Evolutionary conservation across 2,888 invertebrate genomes (phyloP), one percentile per base, ranked within the genome.

Genomic region (Zonitis immaculata): DNA sequence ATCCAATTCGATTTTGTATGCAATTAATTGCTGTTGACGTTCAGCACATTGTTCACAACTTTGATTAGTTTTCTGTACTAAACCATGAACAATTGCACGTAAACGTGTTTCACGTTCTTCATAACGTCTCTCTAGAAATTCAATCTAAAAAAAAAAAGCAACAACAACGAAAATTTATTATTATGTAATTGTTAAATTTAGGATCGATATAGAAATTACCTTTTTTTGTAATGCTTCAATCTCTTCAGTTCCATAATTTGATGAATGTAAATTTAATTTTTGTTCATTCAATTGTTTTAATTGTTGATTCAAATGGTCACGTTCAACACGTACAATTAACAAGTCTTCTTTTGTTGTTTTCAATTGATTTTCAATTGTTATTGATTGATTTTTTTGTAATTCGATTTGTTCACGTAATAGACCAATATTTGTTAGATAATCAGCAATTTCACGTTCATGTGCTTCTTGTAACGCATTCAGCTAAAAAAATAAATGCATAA

Each of bases 391-490:
- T 61, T 82, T 81, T 22, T 83, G 77, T 11, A 82, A 73, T 66
- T 82, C 82, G 30, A 83, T 76, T 64, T 84, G 83, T 58, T 83
- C 82, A 62, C 82, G 78, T 26, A 83, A 69, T 0, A 83, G 82
- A 48, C 79, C 79, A 2, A 83, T 70, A 63, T 82, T 82, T 70
- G 81, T 75, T 63, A 85, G 82, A 77, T 83, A 85, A 54, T 84
- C 82, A 71, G 83, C 78, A 44, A 89, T 72, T 70, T 88, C 89
- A 57, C 85, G 82, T 69, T 87, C 87, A 66, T 87, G 87, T 3
- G 87, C 84, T 62, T 84, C 77, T 76, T 87, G 87, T 5, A 87
- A 80, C 7, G 87, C 87, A 73, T 88, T 89, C 32, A 91, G 77
- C 85, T 90, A 78, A 45, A 80, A 75, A 72, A 44, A 26, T 22